Conservation (phyloP, 92 coral and sea anemone genomes). For the Palythoa caribaeorum region DNA sequence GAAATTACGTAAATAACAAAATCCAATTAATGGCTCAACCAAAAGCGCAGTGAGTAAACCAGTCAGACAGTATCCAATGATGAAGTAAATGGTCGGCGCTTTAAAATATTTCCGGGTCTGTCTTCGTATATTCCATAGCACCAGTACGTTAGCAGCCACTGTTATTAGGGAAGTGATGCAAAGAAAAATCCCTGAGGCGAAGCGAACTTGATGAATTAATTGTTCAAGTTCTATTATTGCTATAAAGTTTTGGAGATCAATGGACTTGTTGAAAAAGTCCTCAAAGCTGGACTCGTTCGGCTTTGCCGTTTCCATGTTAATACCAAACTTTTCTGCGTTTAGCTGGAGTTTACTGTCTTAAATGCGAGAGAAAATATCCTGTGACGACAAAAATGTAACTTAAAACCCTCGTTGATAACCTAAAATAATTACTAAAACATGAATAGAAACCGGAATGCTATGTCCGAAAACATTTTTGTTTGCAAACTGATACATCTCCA, state of each 20-base stretch:
- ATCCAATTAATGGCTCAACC: conserved; percentile 49
- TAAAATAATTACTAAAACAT: background rate
- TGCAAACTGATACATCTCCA: no score
- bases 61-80: conserved; percentile 43
- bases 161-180: conserved; percentile 34
- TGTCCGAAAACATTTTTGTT: no score
- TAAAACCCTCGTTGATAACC: background rate
- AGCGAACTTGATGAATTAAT: background rate
- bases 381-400: background rate
- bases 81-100: conserved; percentile 43
- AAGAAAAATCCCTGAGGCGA: conserved; percentile 48
- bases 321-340: background rate
- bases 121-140: conserved; percentile 34
- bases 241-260: background rate
- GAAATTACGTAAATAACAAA: conserved; percentile 35
- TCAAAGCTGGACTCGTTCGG: background rate
- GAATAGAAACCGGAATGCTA: no score
- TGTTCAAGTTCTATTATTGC: background rate
- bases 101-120: conserved; percentile 31
- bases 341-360: background rate
- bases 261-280: conserved; percentile 21
- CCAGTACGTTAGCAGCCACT: conserved; percentile 16
- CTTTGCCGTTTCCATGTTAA: background rate
- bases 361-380: background rate
- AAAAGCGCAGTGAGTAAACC: conserved; percentile 48